Evolutionary conservation across 2,113 vertebrate genomes (phyloP).

Genomic region (Dermatemys mawii): DNA sequence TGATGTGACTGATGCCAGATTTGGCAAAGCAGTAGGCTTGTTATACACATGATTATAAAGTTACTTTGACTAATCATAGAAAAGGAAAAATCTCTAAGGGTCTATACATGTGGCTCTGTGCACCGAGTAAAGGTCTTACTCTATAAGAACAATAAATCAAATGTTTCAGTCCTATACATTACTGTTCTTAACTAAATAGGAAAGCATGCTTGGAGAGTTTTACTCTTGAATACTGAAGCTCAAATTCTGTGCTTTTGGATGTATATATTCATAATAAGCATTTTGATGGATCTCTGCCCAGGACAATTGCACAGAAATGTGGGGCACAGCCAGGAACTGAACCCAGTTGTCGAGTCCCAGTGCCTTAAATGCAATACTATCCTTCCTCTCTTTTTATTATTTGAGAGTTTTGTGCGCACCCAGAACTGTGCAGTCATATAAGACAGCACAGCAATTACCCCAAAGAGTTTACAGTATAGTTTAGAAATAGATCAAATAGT

Average conservation of each 20-base stretch:
- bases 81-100: background rate
- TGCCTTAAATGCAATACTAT: too few species aligned
- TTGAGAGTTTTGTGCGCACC: too few species aligned
- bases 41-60: conserved; percentile 31
- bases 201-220: conserved; percentile 8
- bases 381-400: too few species aligned
- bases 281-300: too few species aligned
- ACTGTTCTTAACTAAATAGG: background rate
- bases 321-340: too few species aligned
- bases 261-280: background rate
- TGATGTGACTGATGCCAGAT: background rate
- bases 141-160: background rate
- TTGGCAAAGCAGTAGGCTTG: conserved; percentile 32
- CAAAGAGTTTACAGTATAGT: background rate
- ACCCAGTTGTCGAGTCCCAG: too few species aligned
- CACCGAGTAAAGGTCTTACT: too few species aligned
- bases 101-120: background rate
- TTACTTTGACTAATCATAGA: background rate
- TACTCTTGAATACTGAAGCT: background rate
- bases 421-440: too few species aligned
- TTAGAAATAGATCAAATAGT: too few species aligned
- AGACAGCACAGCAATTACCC: background rate
- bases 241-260: conserved; percentile 22
- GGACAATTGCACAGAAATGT: too few species aligned
- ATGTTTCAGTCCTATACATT: background rate